Conservation (phyloP, 2,888 invertebrate genomes). For the Oithona nana region DNA sequence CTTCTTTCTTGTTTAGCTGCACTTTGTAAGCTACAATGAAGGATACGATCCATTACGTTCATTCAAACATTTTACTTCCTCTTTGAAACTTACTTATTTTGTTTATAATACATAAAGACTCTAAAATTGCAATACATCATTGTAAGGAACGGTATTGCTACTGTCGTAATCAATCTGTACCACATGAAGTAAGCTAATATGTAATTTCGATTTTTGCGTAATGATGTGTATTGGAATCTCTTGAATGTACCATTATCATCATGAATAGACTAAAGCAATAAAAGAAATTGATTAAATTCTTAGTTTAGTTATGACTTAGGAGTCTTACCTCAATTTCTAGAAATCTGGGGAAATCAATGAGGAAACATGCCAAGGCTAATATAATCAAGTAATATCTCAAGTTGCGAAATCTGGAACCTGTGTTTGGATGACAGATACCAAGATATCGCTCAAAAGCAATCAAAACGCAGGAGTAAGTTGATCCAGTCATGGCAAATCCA, state of each 20-base stretch:
- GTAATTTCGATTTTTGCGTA: constrained; percentile 1
- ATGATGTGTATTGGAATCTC: neutral
- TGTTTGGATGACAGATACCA: constrained; percentile 11
- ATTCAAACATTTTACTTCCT: too few species aligned
- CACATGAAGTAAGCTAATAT: constrained; percentile 7
- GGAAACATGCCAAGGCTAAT: neutral
- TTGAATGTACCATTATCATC: neutral
- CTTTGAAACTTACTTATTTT: constrained; percentile 5
- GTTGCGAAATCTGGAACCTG: neutral
- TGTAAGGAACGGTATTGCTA: neutral
- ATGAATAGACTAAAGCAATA: neutral
- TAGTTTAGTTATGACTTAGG: neutral
- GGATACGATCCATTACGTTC: neutral
- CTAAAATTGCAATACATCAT: constrained; percentile 1
- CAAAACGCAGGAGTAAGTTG: constrained; percentile 6
- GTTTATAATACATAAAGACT: constrained; percentile 1
- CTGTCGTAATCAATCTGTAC: constrained; percentile 3
- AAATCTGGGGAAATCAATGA: constrained; percentile 10
- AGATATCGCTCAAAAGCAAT: constrained; percentile 3
- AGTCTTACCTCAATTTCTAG: constrained; percentile 9
- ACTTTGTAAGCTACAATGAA: constrained; percentile 1
- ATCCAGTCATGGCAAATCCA: constrained; percentile 13
- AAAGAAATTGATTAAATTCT: neutral
- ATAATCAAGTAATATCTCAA: constrained; percentile 7
- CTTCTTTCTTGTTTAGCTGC: neutral